Conservation (phyloP, 2,797 vertebrate genomes). For the Chromis chromis region DNA sequence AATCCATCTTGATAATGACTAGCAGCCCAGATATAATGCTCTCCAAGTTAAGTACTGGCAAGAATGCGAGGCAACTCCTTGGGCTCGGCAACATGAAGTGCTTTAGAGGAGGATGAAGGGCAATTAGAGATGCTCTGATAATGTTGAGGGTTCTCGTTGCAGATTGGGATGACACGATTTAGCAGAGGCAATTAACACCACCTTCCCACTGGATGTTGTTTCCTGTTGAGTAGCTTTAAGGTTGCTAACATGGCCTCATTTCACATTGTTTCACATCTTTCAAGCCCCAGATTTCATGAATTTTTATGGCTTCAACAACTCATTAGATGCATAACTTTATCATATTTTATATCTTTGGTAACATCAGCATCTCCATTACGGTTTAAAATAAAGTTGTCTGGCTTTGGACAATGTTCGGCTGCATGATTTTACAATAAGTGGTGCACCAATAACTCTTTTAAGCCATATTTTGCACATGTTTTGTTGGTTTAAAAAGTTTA, state of each 20-base stretch:
- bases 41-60: slow-evolving; percentile 65
- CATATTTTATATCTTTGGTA: slow-evolving; percentile 2
- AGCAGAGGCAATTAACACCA: slow-evolving; percentile 39
- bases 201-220: not conserved
- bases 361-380: not conserved
- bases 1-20: slow-evolving; percentile 83
- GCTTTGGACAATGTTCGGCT: slow-evolving; percentile 27
- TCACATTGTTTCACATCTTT: slow-evolving; percentile 16
- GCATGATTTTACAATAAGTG: not conserved
- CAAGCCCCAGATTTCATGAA: not conserved
- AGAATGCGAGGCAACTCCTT: slow-evolving; percentile 63
- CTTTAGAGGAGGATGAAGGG: slow-evolving; percentile 58
- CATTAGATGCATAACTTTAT: not conserved
- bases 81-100: slow-evolving; percentile 53
- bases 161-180: slow-evolving; percentile 44
- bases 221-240: not conserved
- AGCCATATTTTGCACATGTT: slow-evolving; percentile 19
- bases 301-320: not conserved
- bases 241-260: not conserved
- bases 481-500: not conserved
- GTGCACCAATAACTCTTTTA: slow-evolving; percentile 5
- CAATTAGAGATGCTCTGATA: slow-evolving; percentile 69
- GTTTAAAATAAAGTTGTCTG: slow-evolving; percentile 22
- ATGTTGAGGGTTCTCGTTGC: slow-evolving; percentile 31
- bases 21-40: slow-evolving; percentile 76